Base-by-base conservation (phyloP, 2,113 vertebrate species). In the Galemys pyrenaicus region DNA sequence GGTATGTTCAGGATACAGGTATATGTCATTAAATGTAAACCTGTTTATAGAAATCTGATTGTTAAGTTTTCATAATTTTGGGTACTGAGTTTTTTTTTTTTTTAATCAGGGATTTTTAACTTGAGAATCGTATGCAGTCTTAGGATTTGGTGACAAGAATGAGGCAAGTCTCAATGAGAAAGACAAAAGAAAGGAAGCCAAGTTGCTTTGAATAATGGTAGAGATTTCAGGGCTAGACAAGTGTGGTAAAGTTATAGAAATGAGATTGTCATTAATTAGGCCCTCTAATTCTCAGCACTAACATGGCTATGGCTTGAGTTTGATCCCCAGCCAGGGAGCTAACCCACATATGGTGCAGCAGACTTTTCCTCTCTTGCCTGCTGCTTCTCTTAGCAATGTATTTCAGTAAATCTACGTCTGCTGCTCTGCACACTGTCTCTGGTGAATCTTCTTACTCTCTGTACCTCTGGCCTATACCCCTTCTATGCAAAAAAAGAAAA, bases 21-120 rank as follows among this genome's bases (percentile, higher is more conserved):
- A 67, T 64, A 71, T 89, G 64, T n/a, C 75, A 68, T 73, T 83
- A 88, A 77, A 64, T 75, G 26, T 82, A 89, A 93, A 92, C 51
- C 28, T 44, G 46, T 73, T 92, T 60, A 84, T 71, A 87, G 80
- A 82, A 91, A 84, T 32, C 39, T 82, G 73, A 91, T 70, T 51
- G 44, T 62, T 54, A 56, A 44, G 22, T 37, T 51, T 90, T 41
- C 17, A 56, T 68, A 80, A 87, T 91, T 64, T 10, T 60, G 54
- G 1, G 9, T 20, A 74, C 22, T 88, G 68, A 91, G 60, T 30
- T 51, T 9, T 44, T 44, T 89, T 74, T 85, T 49, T 96, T 51
- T 75, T 64, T 54, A 92, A 73, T 10, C 17, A 19, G 41, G 51
- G 74, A 88, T 35, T 46, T 85, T 94, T 39, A 90, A 84, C 71